These are phyloP conservation scores for Bugula neritina DNA, from an alignment of 2,888 invertebrate genomes.

Conservation along the genomic window DNA sequence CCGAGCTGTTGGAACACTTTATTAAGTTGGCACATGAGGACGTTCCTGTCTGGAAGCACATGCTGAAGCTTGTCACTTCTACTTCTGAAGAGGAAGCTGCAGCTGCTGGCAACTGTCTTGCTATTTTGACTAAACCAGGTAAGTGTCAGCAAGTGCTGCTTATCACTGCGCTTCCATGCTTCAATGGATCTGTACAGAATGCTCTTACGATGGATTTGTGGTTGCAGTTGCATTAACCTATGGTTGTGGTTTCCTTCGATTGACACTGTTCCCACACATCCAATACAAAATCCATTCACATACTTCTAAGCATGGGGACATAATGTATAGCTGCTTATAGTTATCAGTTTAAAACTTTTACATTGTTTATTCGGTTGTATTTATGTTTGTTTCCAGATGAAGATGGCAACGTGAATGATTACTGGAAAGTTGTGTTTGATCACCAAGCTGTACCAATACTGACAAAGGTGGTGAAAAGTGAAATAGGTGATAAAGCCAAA, in stretches of 20 bases:
- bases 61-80: constrained; percentile 42
- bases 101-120: constrained; percentile 42
- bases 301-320: too few species aligned
- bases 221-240: too few species aligned
- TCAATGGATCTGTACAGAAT: too few species aligned
- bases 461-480: constrained; percentile 42
- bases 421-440: constrained; percentile 42
- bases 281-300: too few species aligned
- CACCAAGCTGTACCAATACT: constrained; percentile 45
- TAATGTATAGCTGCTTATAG: too few species aligned
- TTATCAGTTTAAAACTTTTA: too few species aligned
- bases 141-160: neutral
- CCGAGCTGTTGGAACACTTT: constrained; percentile 42
- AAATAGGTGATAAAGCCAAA: constrained; percentile 40
- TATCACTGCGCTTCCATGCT: too few species aligned
- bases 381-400: too few species aligned
- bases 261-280: too few species aligned
- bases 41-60: constrained; percentile 47
- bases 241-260: too few species aligned
- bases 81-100: constrained; percentile 45
- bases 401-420: constrained; percentile 27
- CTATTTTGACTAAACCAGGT: constrained; percentile 36
- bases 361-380: too few species aligned
- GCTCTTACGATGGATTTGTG: too few species aligned
- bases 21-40: constrained; percentile 38